Conservation (phyloP, 2,113 vertebrate genomes). For the Galbula dea region DNA sequence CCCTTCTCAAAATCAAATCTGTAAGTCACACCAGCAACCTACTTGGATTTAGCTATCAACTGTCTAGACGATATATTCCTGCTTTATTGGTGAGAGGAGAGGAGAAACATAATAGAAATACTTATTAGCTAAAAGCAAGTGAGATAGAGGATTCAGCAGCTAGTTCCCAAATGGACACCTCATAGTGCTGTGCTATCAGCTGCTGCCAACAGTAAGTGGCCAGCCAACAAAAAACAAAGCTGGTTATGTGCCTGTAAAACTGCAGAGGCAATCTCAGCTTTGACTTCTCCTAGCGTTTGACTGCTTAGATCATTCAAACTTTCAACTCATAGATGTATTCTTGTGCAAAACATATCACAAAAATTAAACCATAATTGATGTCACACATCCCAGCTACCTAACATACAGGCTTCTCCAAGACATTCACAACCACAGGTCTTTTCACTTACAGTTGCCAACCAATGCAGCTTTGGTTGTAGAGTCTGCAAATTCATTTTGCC, state of each 20-base stretch:
- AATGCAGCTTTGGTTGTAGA: neutral
- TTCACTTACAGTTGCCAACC: neutral
- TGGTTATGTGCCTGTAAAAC: neutral
- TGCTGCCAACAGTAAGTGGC: neutral
- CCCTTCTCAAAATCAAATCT: neutral
- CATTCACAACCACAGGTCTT: too few relatives aligned
- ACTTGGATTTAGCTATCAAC: neutral
- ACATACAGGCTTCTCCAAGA: neutral
- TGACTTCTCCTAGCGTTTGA: neutral
- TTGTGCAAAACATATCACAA: neutral
- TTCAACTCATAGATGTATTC: neutral
- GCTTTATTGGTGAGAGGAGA: neutral
- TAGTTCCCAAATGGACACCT: neutral
- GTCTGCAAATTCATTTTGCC: neutral
- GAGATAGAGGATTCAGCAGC: neutral
- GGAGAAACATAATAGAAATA: slow-evolving; percentile 1
- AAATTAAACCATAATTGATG: neutral
- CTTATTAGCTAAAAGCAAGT: neutral
- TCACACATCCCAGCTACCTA: neutral
- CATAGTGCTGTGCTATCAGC: neutral
- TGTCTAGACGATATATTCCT: neutral
- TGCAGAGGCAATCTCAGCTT: neutral
- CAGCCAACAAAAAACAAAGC: neutral
- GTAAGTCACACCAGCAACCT: neutral
- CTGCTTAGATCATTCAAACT: neutral